Base-by-base conservation (phyloP, 2,888 invertebrate species). In the Imbricaverruca yamaguchii region DNA sequence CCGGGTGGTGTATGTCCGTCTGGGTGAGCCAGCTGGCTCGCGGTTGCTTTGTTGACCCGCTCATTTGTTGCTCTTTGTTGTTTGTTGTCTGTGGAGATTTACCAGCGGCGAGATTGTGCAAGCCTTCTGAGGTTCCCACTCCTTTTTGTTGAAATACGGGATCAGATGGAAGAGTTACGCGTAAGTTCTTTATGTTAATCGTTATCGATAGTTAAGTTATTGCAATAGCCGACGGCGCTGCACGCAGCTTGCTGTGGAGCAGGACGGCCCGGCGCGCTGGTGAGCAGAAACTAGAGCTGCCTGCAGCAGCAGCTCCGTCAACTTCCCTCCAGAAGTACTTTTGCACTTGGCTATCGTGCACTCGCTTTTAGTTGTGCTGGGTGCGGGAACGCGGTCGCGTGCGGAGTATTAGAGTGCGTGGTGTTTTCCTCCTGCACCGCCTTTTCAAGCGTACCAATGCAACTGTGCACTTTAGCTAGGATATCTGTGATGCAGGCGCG, bases 281-380 rank as follows among this genome's bases (percentile, higher is more conserved):
- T 63, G 18, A 15, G 18, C 8, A 9, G 63, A 15, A 11, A 10
- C 4, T 25, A 9, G 67, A 11, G 67, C 23, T 67, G 9, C 1
- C 13, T 59, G n/a, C 10, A n/a, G 21, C n/a, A 18, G 65, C n/a
- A 65, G n/a, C n/a, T 65, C 18, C 21, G 18, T n/a, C 21, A n/a
- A 11, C 8, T n/a, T 65, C 65, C 65, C 65, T 65, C 65, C 65
- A 65, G n/a, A n/a, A 18, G n/a, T 11, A 65, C 18, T 18, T 65
- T n/a, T n/a, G 65, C 18, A 65, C 18, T 18, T 65, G 21, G 65
- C n/a, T 65, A 11, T n/a, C 10, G 65, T 65, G 18, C n/a, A n/a
- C n/a, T 65, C n/a, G 65, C 65, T 65, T 65, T 65, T 65, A 65
- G 65, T 65, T 65, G 65, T n/a, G 65, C n/a, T 59, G 59, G 15